Conservation (phyloP, 1,140 invertebrate genomes). For the Sycophaga agraensis region DNA sequence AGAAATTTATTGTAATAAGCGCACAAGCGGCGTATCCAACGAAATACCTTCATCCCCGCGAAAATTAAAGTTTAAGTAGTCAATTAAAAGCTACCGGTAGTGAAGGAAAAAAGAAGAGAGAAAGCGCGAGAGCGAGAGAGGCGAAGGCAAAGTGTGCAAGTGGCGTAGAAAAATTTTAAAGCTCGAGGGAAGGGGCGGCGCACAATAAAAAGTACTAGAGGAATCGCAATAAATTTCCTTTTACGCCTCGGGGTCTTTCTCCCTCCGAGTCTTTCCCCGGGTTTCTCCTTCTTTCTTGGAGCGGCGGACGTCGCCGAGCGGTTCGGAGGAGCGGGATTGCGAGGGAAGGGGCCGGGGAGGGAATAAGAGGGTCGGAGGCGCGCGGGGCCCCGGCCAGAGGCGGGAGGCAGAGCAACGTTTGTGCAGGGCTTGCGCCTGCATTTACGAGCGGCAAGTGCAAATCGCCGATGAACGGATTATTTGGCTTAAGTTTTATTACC, state of each 20-base stretch:
- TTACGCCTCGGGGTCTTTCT: conserved; percentile 12
- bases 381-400: too few species aligned
- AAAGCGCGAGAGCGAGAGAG: background rate
- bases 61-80: conserved; percentile 19
- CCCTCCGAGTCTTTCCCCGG: background rate
- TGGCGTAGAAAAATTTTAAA: conserved; percentile 6
- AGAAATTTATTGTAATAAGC: conserved; percentile 12
- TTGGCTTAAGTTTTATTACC: conserved; percentile 33
- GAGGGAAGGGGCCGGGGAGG: conserved; percentile 13
- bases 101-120: background rate
- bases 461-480: conserved; percentile 32
- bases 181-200: background rate
- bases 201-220: conserved; percentile 18
- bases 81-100: background rate
- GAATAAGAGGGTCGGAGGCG: too few species aligned
- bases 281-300: background rate
- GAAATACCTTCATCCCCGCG: background rate
- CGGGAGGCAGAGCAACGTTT: too few species aligned
- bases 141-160: background rate
- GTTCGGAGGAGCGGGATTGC: conserved; percentile 23
- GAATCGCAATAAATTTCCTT: conserved; percentile 26
- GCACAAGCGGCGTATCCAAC: background rate
- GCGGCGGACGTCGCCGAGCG: too few species aligned
- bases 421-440: conserved; percentile 1
- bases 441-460: conserved; percentile 32